Evolutionary conservation across 1,140 invertebrate genomes (phyloP).

Genomic region (Phthorimaea operculella): DNA sequence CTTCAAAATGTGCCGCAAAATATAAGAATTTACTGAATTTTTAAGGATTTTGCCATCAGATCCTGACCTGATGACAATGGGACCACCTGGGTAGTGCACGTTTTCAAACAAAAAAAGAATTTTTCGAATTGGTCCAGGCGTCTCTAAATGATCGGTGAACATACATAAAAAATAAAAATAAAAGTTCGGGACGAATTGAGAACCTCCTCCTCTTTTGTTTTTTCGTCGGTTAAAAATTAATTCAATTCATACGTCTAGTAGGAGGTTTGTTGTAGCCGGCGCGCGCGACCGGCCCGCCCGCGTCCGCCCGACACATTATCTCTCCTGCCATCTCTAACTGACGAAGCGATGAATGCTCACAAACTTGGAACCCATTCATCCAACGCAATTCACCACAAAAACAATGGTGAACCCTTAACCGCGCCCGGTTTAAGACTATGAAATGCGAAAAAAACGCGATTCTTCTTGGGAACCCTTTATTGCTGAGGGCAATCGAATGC

Average conservation of each 20-base stretch:
- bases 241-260: slow-evolving; percentile 14
- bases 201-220: too few relatives aligned
- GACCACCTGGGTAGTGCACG: too few relatives aligned
- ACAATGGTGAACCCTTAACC: slow-evolving; percentile 58
- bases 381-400: slow-evolving; percentile 55
- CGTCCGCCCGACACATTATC: slow-evolving; percentile 50
- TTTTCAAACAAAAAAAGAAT: too few relatives aligned
- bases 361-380: slow-evolving; percentile 53
- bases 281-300: slow-evolving; percentile 43
- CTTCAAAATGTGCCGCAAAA: too few relatives aligned
- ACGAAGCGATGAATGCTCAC: slow-evolving; percentile 27
- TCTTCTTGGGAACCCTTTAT: slow-evolving; percentile 66
- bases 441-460: slow-evolving; percentile 48
- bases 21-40: too few relatives aligned
- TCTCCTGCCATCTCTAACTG: slow-evolving; percentile 48
- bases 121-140: too few relatives aligned
- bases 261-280: slow-evolving; percentile 56
- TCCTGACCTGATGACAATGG: too few relatives aligned
- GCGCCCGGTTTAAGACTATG: slow-evolving; percentile 47
- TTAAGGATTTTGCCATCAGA: too few relatives aligned
- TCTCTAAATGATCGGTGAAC: too few relatives aligned
- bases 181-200: too few relatives aligned
- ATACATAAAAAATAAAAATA: too few relatives aligned
- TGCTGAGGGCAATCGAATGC: slow-evolving; percentile 62
- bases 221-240: too few relatives aligned